Evolutionary conservation across 2,113 vertebrate genomes (phyloP), one percentile per base, ranked within the genome.

Genomic region (Chloroceryle aenea): DNA sequence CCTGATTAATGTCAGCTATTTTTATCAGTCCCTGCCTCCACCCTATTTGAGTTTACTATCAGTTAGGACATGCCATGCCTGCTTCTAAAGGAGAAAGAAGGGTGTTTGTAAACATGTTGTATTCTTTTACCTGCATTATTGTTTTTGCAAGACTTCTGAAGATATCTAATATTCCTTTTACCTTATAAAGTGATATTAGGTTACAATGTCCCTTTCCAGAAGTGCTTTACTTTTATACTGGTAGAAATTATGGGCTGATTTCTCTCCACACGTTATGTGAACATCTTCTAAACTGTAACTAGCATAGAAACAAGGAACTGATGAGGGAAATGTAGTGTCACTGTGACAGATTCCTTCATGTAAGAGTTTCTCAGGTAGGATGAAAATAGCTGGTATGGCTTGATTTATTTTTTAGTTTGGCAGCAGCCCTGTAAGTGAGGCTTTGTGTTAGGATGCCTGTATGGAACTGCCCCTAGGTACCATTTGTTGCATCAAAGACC

Each of bases 401-500:
- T 64, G 56, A 59, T 94, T 93, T 92, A 40, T 59, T 72, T 93
- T 89, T 82, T 81, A 80, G 93, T 95, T 93, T 86, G 75, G 85
- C 42, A 58, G 59, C 59, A 82, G 53, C 53, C 34, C 85, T 69
- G 47, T 52, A 52, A 94, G 53, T 75, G 48, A 95, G 78, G 73
- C 59, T 95, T 94, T 97, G 89, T 93, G 79, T 45, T 72, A 85
- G 87, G 75, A 69, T 80, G 72, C 42, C 53, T 47, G 34, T 43
- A 62, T 93, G 86, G 85, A 92, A 20, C 85, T 95, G 78, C 67
- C 91, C 88, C 79, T 96, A 38, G 53, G 29, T 78, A 87, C 96
- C 92, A 95, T 97, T 95, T 94, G 95, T 91, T 16, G 45, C 97
- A 97, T 98, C 97, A 98, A 97, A 98, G 97, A 47, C 95, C 61